Evolutionary conservation across 92 coral and sea anemone species (phyloP).

Genomic region (Heliopora coerulea): DNA sequence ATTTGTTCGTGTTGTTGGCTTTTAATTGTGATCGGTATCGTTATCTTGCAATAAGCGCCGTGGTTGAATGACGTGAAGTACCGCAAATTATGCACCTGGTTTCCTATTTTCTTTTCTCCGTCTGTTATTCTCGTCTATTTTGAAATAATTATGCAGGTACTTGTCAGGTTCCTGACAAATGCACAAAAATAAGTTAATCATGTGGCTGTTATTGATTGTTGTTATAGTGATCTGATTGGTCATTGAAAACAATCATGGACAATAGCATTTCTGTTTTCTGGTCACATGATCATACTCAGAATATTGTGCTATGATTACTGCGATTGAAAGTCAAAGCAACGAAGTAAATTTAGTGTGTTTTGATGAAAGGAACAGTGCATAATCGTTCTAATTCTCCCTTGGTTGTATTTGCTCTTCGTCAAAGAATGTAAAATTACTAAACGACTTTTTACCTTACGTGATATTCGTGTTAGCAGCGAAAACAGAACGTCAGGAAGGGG

Average conservation of each 20-base stretch:
- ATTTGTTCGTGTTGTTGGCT: no score
- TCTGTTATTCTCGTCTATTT: not conserved
- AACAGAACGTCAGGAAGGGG: slow-evolving; percentile 43
- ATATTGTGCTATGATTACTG: slow-evolving; percentile 31
- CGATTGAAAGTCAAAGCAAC: slow-evolving; percentile 21
- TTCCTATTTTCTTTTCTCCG: not conserved
- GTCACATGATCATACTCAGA: slow-evolving; percentile 37
- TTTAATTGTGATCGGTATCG: no score
- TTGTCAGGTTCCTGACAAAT: slow-evolving; percentile 4
- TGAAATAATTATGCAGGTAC: not conserved
- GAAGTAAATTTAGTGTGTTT: slow-evolving; percentile 36
- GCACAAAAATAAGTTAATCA: not conserved
- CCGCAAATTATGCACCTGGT: no score
- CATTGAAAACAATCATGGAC: slow-evolving; percentile 28
- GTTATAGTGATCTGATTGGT: slow-evolving; percentile 18
- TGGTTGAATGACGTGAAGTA: no score
- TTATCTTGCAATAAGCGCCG: no score
- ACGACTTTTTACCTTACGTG: not conserved
- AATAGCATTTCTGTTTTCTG: slow-evolving; percentile 12
- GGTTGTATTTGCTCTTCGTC: slow-evolving; percentile 12
- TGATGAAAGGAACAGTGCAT: slow-evolving; percentile 4
- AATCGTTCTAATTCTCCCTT: slow-evolving; percentile 18
- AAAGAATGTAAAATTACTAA: slow-evolving; percentile 5
- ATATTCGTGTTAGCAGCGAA: slow-evolving; percentile 1
- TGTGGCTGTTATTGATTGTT: slow-evolving; percentile 23